These are phyloP conservation scores for Helleia helle DNA, from an alignment of 2,888 invertebrate species.

Conservation along the genomic window DNA sequence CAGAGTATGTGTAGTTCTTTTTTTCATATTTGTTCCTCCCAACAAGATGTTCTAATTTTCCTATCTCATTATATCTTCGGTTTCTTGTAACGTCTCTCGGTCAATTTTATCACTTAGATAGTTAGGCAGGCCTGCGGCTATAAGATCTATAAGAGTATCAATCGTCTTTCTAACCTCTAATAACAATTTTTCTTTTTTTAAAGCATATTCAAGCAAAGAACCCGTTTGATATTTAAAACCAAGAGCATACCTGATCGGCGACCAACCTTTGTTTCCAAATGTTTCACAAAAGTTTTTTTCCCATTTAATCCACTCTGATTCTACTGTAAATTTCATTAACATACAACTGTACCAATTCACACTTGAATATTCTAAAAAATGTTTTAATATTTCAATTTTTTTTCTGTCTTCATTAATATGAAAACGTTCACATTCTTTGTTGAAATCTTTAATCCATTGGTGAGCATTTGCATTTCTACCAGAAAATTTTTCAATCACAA, in stretches of 20 bases:
- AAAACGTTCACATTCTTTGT: neutral
- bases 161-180: neutral
- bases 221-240: too few species aligned
- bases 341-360: neutral
- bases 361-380: neutral
- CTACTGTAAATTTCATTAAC: neutral
- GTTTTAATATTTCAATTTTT: neutral
- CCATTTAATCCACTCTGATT: neutral
- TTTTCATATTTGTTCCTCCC: too few species aligned
- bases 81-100: too few species aligned
- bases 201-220: too few species aligned
- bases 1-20: too few species aligned
- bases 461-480: neutral
- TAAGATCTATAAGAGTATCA: neutral
- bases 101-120: neutral
- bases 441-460: neutral
- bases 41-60: too few species aligned
- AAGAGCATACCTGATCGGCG: too few species aligned
- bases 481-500: conserved; percentile 15
- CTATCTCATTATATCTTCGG: too few species aligned
- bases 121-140: neutral
- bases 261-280: neutral
- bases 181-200: neutral
- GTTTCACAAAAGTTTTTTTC: neutral
- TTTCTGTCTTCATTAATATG: neutral